Evolutionary conservation across 2,797 vertebrate genomes (phyloP), one percentile per base, ranked within the genome.

Genomic region (Malacoraja senta): DNA sequence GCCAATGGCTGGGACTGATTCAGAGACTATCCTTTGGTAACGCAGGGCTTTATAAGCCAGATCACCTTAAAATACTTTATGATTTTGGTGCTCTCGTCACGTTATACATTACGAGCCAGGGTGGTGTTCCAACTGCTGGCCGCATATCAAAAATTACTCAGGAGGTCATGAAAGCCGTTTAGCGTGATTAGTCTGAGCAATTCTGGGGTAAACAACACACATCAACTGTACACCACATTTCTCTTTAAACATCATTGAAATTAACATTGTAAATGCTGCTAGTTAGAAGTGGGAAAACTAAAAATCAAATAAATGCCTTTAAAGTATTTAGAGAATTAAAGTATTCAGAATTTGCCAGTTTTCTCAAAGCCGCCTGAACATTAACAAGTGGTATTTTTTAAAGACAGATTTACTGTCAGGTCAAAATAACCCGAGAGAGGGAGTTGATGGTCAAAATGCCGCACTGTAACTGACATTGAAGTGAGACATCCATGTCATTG

Each of bases 1-100:
- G 97, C 98, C 97, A 98, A 96, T 97, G 95, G 95, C 96, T 96
- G 95, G 95, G 96, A 96, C 95, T 97, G 97, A 96, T 96, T 96
- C 94, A 72, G 95, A 97, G 98, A 98, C 98, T 97, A 97, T 97
- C 98, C 97, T 97, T 97, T 95, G 94, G 95, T 95, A 95, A 95
- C 96, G 95, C 94, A 94, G 94, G 19, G 94, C 95, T 97, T 96
- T 92, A 95, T 95, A 96, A 95, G 96, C 96, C 96, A 96, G 94
- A 96, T 96, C 97, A 96, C 96, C 96, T 97, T 96, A 93, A 93
- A 95, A 93, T 93, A 93, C 95, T 94, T 95, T 72, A 93, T 93
- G 94, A 93, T 19, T 94, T 94, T 94, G 95, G 94, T 94, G 94
- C 93, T 95, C 94, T 95, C 86, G 0, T 96, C 95, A 91, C 71